Conservation (phyloP, 2,797 vertebrate genomes). For the Pteronotus mesoamericanus region DNA sequence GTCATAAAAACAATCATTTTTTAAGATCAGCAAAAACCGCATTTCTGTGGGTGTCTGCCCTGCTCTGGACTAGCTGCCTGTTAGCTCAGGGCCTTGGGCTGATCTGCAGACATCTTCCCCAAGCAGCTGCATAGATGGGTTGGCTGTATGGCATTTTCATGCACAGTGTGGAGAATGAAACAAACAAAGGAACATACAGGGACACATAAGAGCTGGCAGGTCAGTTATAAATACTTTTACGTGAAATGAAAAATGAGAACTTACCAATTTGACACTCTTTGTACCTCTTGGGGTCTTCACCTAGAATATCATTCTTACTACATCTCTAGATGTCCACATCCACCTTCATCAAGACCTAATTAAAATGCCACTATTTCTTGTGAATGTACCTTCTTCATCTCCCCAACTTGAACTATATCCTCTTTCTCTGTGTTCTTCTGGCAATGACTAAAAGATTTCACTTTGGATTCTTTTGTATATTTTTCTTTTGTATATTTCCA, state of each 20-base stretch:
- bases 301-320: neutral
- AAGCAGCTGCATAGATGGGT: neutral
- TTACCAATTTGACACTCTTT: neutral
- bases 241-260: neutral
- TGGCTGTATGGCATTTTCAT: neutral
- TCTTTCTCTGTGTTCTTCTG: neutral
- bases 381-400: neutral
- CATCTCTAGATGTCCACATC: neutral
- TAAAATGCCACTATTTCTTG: neutral
- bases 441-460: neutral
- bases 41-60: neutral
- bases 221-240: neutral
- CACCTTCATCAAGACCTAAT: neutral
- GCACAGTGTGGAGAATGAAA: neutral
- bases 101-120: neutral
- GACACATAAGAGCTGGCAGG: neutral
- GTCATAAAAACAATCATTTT: rapidly evolving
- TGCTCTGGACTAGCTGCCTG: constrained; percentile 20
- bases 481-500: neutral
- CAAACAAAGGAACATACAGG: neutral
- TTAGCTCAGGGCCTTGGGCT: neutral
- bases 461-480: neutral
- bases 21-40: constrained; percentile 1
- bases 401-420: neutral
- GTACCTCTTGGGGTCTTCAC: neutral